Conservation (phyloP, 2,113 vertebrate genomes). For the Geothlypis trichas region DNA sequence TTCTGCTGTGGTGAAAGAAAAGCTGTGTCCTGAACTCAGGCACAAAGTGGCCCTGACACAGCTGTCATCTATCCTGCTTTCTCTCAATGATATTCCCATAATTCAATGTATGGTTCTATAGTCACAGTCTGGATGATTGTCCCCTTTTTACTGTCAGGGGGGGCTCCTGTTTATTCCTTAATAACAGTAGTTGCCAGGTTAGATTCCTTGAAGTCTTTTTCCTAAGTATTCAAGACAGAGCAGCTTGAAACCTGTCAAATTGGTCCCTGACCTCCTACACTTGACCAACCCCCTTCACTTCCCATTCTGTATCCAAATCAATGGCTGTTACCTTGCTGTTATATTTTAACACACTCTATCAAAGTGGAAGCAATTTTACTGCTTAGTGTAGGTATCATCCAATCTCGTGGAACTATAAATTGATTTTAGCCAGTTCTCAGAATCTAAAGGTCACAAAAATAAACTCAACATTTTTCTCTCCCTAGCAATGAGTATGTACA, state of each 20-base stretch:
- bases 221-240: background rate
- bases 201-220: background rate
- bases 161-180: constrained; percentile 3
- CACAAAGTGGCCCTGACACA: background rate
- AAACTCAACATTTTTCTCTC: constrained; percentile 29
- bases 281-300: background rate
- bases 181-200: background rate
- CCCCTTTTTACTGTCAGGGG: no score
- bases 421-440: constrained; percentile 63
- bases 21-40: background rate
- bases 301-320: background rate
- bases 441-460: constrained; percentile 69
- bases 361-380: constrained; percentile 49
- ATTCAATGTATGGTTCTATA: background rate
- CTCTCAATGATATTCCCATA: background rate
- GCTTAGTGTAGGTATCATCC: constrained; percentile 35
- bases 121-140: background rate
- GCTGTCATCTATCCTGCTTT: background rate
- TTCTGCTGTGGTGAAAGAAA: background rate
- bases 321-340: background rate
- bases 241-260: background rate
- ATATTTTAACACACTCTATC: background rate
- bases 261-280: background rate
- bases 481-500: constrained; percentile 8
- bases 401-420: constrained; percentile 53